Conservation (phyloP, 53 echinoderm and acorn worm species). For the Hippasteria phrygiana region DNA sequence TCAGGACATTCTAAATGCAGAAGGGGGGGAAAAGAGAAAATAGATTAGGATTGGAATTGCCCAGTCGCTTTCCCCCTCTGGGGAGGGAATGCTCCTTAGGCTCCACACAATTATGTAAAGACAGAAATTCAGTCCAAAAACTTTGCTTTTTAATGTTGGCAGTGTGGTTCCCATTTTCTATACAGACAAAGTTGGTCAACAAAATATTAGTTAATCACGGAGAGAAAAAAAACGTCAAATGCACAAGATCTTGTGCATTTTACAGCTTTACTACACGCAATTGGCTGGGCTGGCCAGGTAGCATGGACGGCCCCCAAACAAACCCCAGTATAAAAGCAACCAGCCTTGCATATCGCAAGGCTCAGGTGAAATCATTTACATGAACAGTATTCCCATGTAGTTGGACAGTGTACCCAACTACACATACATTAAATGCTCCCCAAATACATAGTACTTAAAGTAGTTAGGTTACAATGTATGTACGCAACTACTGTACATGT, state of each 20-base stretch:
- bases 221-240: not conserved
- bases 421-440: not conserved
- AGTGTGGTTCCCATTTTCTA: constrained; percentile 52
- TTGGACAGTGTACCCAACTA: not conserved
- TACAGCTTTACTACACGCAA: no score
- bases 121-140: not conserved
- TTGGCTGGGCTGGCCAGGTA: no score
- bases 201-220: not conserved
- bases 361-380: not conserved
- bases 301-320: not conserved
- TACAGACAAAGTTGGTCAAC: constrained; percentile 17
- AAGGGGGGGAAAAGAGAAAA: constrained; percentile 44
- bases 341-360: not conserved
- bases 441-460: not conserved
- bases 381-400: not conserved
- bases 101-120: not conserved
- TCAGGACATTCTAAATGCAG: constrained; percentile 59
- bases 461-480: not conserved
- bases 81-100: constrained; percentile 57
- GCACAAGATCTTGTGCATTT: no score
- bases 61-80: constrained; percentile 37
- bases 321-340: not conserved
- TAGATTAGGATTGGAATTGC: constrained; percentile 21
- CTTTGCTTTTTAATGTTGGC: not conserved
- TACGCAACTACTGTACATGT: not conserved